Base-by-base conservation (phyloP, 1,140 invertebrate species). In the Stegodyphus dumicola region DNA sequence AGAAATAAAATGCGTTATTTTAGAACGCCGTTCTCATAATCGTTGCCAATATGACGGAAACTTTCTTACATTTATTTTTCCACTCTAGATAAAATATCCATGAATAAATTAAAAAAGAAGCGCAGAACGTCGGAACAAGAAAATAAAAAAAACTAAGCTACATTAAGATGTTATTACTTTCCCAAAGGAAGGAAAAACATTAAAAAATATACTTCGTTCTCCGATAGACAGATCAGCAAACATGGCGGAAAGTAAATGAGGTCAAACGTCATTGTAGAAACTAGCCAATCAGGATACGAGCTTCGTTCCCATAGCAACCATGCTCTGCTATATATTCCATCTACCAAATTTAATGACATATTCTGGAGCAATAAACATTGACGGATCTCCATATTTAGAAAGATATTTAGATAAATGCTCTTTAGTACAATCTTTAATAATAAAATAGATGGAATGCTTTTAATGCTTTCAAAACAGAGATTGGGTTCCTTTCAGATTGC, bases 291-390 rank as follows among this genome's bases (percentile, higher is more conserved):
- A 75, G 73, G 64, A 66, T 13, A 52, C 73, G 73, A 77, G 71
- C 18, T 77, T 85, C 64, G 81, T 85, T 85, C 17, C 81, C 81
- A 85, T 85, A 53, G 81, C 66, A 85, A 85, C 81, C 81, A 33
- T 33, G 48, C 49, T 18, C 48, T 65, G 64, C 66, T 76, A 60
- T 66, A 60, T 66, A 51, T 81, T 73, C 78, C 71, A 60, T 75
- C 80, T 85, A 60, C 81, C 51, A 85, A 85, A 85, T 85, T 85
- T 85, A 85, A 85, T 85, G 73, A 85, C 81, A 85, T 85, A 85
- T 85, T 76, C 66, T 69, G 70, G 60, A 67, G 81, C 81, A 76
- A 85, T 85, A 85, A 85, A 85, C 81, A 85, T 85, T 85, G 81
- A 85, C 81, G 81, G 65, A 85, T 77, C 76, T 64, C 73, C 81